Base-by-base conservation (phyloP, 2,888 invertebrate species). In the Aspidiotus rigidus region DNA sequence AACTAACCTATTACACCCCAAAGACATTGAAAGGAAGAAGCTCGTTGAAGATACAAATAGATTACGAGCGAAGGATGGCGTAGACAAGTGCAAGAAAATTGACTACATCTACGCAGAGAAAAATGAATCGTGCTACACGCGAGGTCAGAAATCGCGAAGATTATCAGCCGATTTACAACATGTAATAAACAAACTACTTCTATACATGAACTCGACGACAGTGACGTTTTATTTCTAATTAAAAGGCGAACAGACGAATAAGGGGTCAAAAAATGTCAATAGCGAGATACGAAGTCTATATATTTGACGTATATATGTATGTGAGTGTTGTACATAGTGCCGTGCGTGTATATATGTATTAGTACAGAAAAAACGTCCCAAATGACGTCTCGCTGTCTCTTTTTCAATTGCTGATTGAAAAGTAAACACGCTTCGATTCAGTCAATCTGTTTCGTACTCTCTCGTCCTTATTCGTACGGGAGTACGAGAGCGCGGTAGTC, bases 211-310 rank as follows among this genome's bases (percentile, higher is more conserved):
- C 28, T 28, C 28, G 28, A 28, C 28, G 56, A 55, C n/a, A n/a
- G 56, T 15, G 28, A 16, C 28, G 16, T 59, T 59, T 59, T 59
- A 59, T 59, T 59, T 59, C 59, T 59, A 59, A 59, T 59, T 59
- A 59, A 59, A 59, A 59, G 59, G 28, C 59, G 59, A 59, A 39
- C 39, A 28, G 28, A 49, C 59, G 39, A 56, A 49, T n/a, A 16
- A 59, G 28, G 59, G 59, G 59, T 59, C 59, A 28, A 10, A 59
- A 59, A 59, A 59, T 59, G 59, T 59, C 59, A 59, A 59, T 28
- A 59, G 56, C 56, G 10, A 17, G 17, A 17, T 28, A 28, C 28
- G 28, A 28, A 28, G 28, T 28, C 28, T 28, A 28, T 28, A 28
- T 28, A 28, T 28, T 28, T 28, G 28, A 28, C 28, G 28, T 28